A percentile compares a stretch with the other conserved stretches of the same genome.
These are phyloP conservation scores for Brachionus angularis DNA, from an alignment of 1,140 invertebrate species.

Conservation along the genomic window DNA sequence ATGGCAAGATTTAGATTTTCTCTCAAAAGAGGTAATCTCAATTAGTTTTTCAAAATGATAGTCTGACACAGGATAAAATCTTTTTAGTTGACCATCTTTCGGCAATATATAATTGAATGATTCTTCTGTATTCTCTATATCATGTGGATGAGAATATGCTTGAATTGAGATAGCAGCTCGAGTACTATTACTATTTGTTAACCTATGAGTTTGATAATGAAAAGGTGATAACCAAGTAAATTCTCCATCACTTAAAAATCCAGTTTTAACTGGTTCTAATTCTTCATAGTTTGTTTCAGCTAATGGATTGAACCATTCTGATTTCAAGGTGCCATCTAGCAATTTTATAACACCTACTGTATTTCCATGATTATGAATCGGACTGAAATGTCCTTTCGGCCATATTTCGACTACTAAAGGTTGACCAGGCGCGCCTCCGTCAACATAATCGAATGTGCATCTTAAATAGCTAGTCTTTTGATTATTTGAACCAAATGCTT, in stretches of 20 bases:
- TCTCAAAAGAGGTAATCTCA: neutral
- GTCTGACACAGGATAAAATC: conserved; percentile 10
- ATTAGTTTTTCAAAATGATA: conserved; percentile 6
- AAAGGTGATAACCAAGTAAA: neutral
- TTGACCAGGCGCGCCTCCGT: neutral
- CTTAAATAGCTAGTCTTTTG: conserved; percentile 17
- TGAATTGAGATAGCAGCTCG: conserved; percentile 17
- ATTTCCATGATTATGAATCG: conserved; percentile 14
- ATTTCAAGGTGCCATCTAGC: neutral
- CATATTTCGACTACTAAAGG: conserved; percentile 15
- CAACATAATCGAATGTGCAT: neutral
- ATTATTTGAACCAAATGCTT: neutral
- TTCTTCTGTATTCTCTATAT: neutral
- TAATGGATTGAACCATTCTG: neutral
- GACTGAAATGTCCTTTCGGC: conserved; percentile 23
- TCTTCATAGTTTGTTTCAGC: neutral
- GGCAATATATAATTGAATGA: conserved; percentile 20
- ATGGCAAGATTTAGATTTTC: neutral
- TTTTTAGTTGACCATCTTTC: neutral
- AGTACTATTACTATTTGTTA: neutral
- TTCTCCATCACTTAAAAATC: neutral
- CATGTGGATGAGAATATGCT: conserved; percentile 12
- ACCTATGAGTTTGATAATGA: conserved; percentile 7
- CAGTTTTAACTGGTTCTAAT: neutral
- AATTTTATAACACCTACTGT: neutral